These are phyloP conservation scores for Agonopterix heracliana DNA, from an alignment of 2,888 invertebrate genomes.

Conservation along the genomic window DNA sequence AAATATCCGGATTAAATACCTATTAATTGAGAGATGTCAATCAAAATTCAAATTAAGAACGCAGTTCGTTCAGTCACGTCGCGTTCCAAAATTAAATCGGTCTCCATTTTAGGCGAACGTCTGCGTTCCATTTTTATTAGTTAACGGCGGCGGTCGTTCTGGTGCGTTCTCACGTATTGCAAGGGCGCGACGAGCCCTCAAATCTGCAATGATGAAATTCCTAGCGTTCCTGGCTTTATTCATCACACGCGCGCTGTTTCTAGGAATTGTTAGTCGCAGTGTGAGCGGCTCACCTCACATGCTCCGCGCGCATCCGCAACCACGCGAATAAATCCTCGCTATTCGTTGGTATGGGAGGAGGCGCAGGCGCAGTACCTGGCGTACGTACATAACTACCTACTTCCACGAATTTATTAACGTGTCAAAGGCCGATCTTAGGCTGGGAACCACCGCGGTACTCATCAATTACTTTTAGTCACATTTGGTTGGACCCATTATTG, in stretches of 20 bases:
- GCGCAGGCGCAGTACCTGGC: constrained; percentile 49
- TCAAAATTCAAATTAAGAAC: constrained; percentile 48
- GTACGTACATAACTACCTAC: constrained; percentile 40
- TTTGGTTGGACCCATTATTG: neutral
- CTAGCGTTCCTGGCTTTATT: constrained; percentile 61
- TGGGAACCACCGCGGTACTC: constrained; percentile 44
- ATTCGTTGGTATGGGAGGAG: constrained; percentile 64
- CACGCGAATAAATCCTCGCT: constrained; percentile 57
- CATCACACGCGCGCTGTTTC: constrained; percentile 67
- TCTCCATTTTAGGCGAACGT: constrained; percentile 29
- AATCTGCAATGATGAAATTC: constrained; percentile 71
- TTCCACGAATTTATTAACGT: constrained; percentile 55
- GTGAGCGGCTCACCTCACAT: constrained; percentile 49
- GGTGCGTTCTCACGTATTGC: constrained; percentile 54
- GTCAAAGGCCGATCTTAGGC: constrained; percentile 56
- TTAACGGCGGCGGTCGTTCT: constrained; percentile 21
- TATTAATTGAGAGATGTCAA: constrained; percentile 42
- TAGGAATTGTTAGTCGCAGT: constrained; percentile 46
- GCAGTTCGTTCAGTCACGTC: constrained; percentile 19
- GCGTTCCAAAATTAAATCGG: constrained; percentile 36
- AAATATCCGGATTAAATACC: constrained; percentile 27
- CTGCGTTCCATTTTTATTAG: constrained; percentile 49
- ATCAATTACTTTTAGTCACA: constrained; percentile 22
- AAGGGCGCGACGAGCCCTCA: constrained; percentile 51
- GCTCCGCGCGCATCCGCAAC: constrained; percentile 47